These are phyloP conservation scores for Synanthedon formicaeformis DNA, from an alignment of 2,888 invertebrate species.

Conservation along the genomic window DNA sequence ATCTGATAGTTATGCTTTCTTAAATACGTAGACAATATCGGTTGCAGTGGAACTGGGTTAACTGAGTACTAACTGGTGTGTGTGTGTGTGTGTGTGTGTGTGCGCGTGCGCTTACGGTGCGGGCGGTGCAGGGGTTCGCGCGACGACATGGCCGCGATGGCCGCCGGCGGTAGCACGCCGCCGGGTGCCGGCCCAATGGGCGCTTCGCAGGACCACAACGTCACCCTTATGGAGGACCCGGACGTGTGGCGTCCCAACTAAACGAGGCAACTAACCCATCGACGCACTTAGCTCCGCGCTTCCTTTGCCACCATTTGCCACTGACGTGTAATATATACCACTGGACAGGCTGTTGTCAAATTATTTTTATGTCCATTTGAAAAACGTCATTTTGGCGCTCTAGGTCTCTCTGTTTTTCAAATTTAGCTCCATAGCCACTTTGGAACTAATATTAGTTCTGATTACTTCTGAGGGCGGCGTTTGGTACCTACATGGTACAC, in stretches of 20 bases:
- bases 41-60: not conserved
- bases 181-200: constrained; percentile 65
- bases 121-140: constrained; percentile 77
- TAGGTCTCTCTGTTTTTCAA: no score
- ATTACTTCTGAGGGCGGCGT: no score
- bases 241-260: constrained; percentile 95
- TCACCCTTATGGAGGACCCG: constrained; percentile 92
- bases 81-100: constrained; percentile 10
- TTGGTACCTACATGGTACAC: no score
- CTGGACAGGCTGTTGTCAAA: no score
- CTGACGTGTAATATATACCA: no score
- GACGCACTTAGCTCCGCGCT: no score
- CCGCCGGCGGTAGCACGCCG: constrained; percentile 74
- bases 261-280: constrained; percentile 28
- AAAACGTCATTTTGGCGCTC: no score
- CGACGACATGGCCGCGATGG: constrained; percentile 87
- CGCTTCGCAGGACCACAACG: constrained; percentile 73
- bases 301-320: no score
- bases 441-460: no score
- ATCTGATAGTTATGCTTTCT: no score
- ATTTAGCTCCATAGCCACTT: no score
- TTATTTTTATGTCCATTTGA: no score
- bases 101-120: constrained; percentile 9
- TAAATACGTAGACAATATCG: not conserved
- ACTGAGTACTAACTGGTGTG: constrained; percentile 2